phyloP scores from a whole-genome alignment of 2,888 invertebrate genomes.

The Cheilosia variabilis region DNA sequence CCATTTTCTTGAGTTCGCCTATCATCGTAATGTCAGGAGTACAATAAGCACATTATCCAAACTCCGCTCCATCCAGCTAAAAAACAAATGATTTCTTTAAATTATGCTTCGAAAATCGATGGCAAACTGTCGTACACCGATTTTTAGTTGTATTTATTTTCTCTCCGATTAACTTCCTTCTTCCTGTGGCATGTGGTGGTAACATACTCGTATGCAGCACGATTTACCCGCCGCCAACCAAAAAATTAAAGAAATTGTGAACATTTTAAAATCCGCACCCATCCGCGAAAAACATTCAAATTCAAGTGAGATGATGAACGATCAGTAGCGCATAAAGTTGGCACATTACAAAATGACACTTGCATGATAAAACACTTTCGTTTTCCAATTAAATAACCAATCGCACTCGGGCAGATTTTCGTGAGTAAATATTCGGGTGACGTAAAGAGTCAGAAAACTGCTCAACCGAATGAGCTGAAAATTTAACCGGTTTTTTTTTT shows the following conservation, averaged over 20 bases:
- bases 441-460: too few species aligned
- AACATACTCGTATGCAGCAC: not conserved
- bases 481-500: too few species aligned
- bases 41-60: too few species aligned
- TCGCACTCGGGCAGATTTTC: constrained; percentile 26
- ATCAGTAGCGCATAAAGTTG: constrained; percentile 61
- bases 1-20: too few species aligned
- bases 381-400: constrained; percentile 61
- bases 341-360: constrained; percentile 64
- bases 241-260: constrained; percentile 21
- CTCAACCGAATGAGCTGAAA: too few species aligned
- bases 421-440: not conserved
- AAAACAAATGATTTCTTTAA: constrained; percentile 8
- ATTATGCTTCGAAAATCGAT: constrained; percentile 29
- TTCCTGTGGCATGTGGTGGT: not conserved
- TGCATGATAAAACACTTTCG: constrained; percentile 72
- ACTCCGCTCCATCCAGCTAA: too few species aligned
- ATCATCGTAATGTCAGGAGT: too few species aligned
- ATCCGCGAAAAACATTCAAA: constrained; percentile 33
- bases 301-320: constrained; percentile 51
- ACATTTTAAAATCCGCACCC: constrained; percentile 28
- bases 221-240: constrained; percentile 6
- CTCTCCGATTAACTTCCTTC: constrained; percentile 32
- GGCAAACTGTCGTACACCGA: constrained; percentile 29
- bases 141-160: constrained; percentile 34